Base-by-base conservation (phyloP, 2,797 vertebrate species). In the Acanthurus tractus region DNA sequence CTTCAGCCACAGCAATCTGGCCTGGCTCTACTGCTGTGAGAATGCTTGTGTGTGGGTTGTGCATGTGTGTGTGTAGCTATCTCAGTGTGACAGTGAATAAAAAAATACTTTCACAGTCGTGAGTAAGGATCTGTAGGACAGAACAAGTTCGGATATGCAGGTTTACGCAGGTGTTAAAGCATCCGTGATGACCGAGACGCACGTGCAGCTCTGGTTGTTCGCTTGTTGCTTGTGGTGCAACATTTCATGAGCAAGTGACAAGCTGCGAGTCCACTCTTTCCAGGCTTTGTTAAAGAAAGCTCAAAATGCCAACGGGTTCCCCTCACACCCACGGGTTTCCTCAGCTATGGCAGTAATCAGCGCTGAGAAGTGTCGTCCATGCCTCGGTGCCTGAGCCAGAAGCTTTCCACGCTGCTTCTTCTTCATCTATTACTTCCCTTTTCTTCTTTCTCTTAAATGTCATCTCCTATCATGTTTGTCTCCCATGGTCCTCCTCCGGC, bases 1-100 rank as follows among this genome's bases (percentile, higher is more conserved):
- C 90, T 91, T 81, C 82, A 76, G 79, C 86, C 84, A 76, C 86
- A 74, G 85, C 90, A 89, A 90, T 92, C 91, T 91, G 88, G 82
- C 70, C 66, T 17, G 53, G 66, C 79, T 76, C 56, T 17, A 70
- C 78, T 52, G 82, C 83, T 78, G 87, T 34, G 77, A 17, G 3
- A 46, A 61, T 62, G 76, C 57, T 48, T 63, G 53, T 52, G 62
- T 52, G 73, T 79, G 66, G 40, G 70, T 23, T 49, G 67, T 65
- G 74, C 71, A 72, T 22, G 65, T 61, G 9, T 11, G 74, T 75
- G 74, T 40, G 17, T n/a, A 58, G 46, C 68, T 61, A 59, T 63
- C 36, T 58, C 64, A 49, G 59, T 74, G 45, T 81, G 84, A 74
- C 49, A 25, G 36, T 4, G 68, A 50, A 44, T 56, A 9, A 49